Base-by-base conservation (phyloP, 92 coral and sea anemone species). In the Phenganax marumi region DNA sequence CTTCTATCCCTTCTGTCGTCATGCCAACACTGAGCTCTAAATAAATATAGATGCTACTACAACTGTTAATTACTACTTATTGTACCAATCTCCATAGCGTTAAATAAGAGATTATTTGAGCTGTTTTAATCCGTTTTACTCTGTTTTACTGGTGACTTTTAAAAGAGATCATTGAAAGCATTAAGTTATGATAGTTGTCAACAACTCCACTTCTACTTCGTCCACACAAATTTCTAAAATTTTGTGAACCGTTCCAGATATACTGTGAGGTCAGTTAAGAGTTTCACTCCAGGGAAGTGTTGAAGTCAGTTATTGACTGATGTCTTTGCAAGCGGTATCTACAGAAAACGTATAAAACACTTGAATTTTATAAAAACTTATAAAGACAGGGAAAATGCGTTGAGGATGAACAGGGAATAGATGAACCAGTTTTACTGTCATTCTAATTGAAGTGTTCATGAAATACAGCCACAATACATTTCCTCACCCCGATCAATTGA, bases 1-100 rank as follows among this genome's bases (percentile, higher is more conserved):
- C 98, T 88, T 95, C 98, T 62, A 95, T 95, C 8, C 97, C 98
- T 65, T 95, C 98, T 68, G 98, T 95, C 14, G 98, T 95, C 98
- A 95, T 95, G 8, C 98, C 98, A 78, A 95, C 98, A 88, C 98
- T 95, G 7, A 95, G 89, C 81, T 95, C 98, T 95, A 83, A n/a
- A n/a, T n/a, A n/a, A n/a, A n/a, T n/a, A n/a, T n/a, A n/a, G n/a
- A n/a, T n/a, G n/a, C n/a, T n/a, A n/a, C n/a, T n/a, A n/a, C n/a
- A n/a, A n/a, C n/a, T n/a, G n/a, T n/a, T n/a, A n/a, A n/a, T n/a
- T n/a, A n/a, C n/a, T n/a, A n/a, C n/a, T n/a, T n/a, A n/a, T n/a
- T n/a, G n/a, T n/a, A n/a, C n/a, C n/a, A n/a, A n/a, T n/a, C n/a
- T n/a, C n/a, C n/a, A n/a, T n/a, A n/a, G n/a, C n/a, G n/a, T n/a